Evolutionary conservation across 35 echinoderm and acorn worm species (phyloP).

Genomic region (Apostichopus californicus): DNA sequence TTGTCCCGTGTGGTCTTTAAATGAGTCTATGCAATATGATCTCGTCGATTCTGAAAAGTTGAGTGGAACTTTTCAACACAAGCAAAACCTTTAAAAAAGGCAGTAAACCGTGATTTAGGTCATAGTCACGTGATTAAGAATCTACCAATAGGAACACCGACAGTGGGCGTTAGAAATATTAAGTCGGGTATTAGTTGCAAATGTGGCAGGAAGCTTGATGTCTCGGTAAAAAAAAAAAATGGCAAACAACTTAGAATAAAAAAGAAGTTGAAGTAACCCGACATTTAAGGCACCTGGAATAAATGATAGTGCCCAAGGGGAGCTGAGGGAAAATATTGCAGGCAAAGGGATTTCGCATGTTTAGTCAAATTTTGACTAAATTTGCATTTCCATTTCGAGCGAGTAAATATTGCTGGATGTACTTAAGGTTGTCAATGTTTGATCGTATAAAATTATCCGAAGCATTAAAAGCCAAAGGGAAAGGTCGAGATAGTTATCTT

Average conservation of each 20-base stretch:
- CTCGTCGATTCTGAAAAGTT: background rate
- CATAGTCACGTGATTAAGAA: background rate
- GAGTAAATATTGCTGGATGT: background rate
- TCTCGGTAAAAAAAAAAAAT: background rate
- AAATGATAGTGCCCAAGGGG: background rate
- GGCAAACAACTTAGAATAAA: background rate
- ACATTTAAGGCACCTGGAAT: background rate
- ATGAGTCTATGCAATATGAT: background rate
- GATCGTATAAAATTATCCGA: background rate
- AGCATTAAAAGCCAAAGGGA: background rate
- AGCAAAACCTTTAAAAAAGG: background rate
- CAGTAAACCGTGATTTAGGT: background rate
- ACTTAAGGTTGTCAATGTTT: background rate
- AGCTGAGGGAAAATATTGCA: background rate
- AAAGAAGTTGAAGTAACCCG: background rate
- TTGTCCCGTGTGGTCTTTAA: background rate
- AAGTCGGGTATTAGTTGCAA: background rate
- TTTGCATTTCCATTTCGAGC: background rate
- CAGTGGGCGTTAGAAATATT: background rate
- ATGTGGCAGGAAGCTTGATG: background rate
- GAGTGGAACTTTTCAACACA: conserved; percentile 5
- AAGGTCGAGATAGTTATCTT: background rate
- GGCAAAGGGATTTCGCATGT: background rate
- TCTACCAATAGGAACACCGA: background rate
- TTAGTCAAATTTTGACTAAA: background rate